Evolutionary conservation across 2,113 vertebrate species (phyloP).

Genomic region (Synchiropus splendidus): DNA sequence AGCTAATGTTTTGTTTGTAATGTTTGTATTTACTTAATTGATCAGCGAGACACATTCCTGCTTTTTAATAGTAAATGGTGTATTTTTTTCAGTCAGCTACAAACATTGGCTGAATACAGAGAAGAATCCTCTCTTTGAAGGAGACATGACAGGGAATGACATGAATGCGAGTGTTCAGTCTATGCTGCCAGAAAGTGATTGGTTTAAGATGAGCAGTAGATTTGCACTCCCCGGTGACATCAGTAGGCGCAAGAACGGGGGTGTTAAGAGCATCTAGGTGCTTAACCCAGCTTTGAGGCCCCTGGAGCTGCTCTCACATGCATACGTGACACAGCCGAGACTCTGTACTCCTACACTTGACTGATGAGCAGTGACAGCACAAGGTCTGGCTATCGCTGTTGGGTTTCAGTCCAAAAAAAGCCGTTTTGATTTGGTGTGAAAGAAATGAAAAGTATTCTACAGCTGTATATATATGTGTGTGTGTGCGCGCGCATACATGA

Average conservation of each 20-base stretch:
- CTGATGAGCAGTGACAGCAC: conserved; percentile 1
- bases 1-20: too few species aligned
- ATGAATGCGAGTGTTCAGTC: too few species aligned
- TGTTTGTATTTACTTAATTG: too few species aligned
- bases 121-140: conserved; percentile 19
- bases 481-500: too few species aligned
- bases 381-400: not conserved
- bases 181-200: too few species aligned
- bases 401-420: not conserved
- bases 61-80: too few species aligned
- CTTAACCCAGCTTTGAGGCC: not conserved
- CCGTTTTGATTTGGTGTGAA: not conserved
- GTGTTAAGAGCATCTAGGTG: not conserved
- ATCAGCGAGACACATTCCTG: too few species aligned
- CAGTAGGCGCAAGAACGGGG: too few species aligned
- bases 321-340: conserved; percentile 1
- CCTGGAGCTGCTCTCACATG: not conserved
- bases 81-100: too few species aligned
- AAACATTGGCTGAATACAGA: conserved; percentile 22
- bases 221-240: too few species aligned
- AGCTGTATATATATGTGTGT: conserved; percentile 4
- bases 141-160: conserved; percentile 4
- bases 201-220: too few species aligned
- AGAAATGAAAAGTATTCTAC: conserved; percentile 27
- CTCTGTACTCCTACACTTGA: conserved; percentile 1